Base-by-base conservation (phyloP, 2,888 invertebrate genomes). In the Altica lythri region DNA sequence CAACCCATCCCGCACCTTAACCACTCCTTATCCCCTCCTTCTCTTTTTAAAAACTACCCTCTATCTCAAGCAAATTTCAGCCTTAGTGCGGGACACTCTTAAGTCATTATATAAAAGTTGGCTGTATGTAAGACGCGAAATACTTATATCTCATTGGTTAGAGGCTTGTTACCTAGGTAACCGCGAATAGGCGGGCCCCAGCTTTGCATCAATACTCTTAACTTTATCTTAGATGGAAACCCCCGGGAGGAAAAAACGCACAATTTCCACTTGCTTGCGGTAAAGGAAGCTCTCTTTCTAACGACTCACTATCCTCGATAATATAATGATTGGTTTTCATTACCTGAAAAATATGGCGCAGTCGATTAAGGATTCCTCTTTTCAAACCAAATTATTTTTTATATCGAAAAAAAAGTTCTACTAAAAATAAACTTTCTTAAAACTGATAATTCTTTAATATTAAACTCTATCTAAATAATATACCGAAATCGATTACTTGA, bases 111-210 rank as follows among this genome's bases (percentile, higher is more conserved):
- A 67, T 67, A 71, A 69, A 68, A 68, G 67, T 67, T 58, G 63
- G 61, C 52, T 62, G 61, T 64, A 72, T 67, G 70, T 75, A 75
- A 75, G 75, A 75, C 72, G 72, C 68, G 68, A 62, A 65, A 73
- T 73, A 74, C 74, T 74, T 74, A 74, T 73, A 68, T 74, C 73
- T 73, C 72, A 75, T 75, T 75, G 75, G 75, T 71, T 72, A 71
- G 68, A 63, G n/a, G 61, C 63, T 61, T 63, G 75, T 75, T 72
- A 72, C 74, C 74, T 69, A 65, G 74, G 72, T 64, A 65, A 74
- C 73, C 68, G 68, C 66, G 67, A 58, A 68, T 62, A 63, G 68
- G 69, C 66, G 67, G 67, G 63, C 53, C 66, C 60, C 48, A 45
- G 60, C 51, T 54, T 57, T 60, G 62, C 64, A 65, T 66, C 66